Evolutionary conservation across 1,140 invertebrate genomes (phyloP), one percentile per base, ranked within the genome.

Genomic region (Drosophila elegans): DNA sequence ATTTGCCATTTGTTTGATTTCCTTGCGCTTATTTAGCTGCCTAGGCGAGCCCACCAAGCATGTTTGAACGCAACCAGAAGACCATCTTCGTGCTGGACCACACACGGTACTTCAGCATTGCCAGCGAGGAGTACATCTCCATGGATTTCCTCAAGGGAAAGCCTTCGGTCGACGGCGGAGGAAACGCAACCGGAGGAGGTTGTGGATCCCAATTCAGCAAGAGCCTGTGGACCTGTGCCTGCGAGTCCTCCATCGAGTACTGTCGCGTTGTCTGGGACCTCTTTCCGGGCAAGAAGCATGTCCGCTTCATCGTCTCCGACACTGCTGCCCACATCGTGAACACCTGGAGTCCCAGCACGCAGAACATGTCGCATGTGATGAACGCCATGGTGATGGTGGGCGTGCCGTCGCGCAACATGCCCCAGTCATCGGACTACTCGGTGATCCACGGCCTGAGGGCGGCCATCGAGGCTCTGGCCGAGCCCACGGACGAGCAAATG

Each of bases 261-360:
- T 98, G 97, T 88, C 94, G 98, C 25, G 98, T 99, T 77, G 97
- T 98, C 6, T 99, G 97, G 97, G 98, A 99, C 93, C 94, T 99
- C 27, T 99, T 98, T 94, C 97, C 98, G 1, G 93, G 94, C 41
- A 96, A 96, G 64, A 97, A 98, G 95, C 93, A 98, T 93, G 97
- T 97, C 1, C 94, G 96, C 69, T 97, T 98, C 93, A 95, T 98
- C 54, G 95, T 97, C 0, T 97, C 96, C 90, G 97, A 98, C 93
- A 94, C 95, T 56, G 94, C 95, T 29, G 95, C 96, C 2, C 95
- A 97, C 74, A 95, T 96, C 59, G 93, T 98, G 9, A 98, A 98
- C 80, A 95, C 95, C 74, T 98, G 97, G 97, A 95, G 93, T 74
- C 92, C 94, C 13, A 90, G 94, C 39, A 96, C 98, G 74, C 97